These are phyloP conservation scores for Steinernema hermaphroditum DNA, from an alignment of 2,888 invertebrate genomes.

Conservation along the genomic window DNA sequence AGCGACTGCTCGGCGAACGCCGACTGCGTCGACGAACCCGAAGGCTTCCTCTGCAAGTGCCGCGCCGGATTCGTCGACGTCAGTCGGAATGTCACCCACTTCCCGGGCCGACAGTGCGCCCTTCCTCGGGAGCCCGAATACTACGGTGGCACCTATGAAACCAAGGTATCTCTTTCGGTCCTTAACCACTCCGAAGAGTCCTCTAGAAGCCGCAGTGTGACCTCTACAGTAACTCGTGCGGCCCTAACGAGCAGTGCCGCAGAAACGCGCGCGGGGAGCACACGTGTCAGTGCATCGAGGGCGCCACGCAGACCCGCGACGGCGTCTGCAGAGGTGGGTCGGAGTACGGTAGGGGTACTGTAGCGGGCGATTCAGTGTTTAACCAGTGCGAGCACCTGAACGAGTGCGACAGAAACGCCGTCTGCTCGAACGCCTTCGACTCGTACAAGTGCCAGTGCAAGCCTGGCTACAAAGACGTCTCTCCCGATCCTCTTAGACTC, in stretches of 20 bases:
- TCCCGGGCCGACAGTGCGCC: constrained; percentile 62
- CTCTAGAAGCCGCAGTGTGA: constrained; percentile 47
- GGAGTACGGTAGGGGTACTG: constrained; percentile 2
- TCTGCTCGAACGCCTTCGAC: constrained; percentile 61
- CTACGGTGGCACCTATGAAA: constrained; percentile 40
- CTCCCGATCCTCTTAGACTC: constrained; percentile 50
- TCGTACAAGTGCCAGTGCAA: constrained; percentile 59
- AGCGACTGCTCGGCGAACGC: constrained; percentile 86
- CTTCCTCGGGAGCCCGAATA: constrained; percentile 54
- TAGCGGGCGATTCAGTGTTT: constrained; percentile 46
- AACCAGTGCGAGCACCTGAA: constrained; percentile 54
- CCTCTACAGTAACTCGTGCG: constrained; percentile 43
- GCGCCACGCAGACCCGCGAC: constrained; percentile 48
- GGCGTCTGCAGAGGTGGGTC: constrained; percentile 48
- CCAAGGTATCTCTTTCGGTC: neutral
- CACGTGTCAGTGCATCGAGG: constrained; percentile 51
- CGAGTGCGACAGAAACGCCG: constrained; percentile 59
- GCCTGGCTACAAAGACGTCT: constrained; percentile 52
- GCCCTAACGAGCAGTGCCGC: constrained; percentile 56
- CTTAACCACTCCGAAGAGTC: neutral
- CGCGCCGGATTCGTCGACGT: constrained; percentile 78
- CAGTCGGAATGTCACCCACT: constrained; percentile 54
- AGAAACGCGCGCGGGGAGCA: constrained; percentile 45
- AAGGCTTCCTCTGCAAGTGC: constrained; percentile 85
- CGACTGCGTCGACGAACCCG: constrained; percentile 83